Base-by-base conservation (phyloP, 2,113 vertebrate genomes). In the Cairina moschata region DNA sequence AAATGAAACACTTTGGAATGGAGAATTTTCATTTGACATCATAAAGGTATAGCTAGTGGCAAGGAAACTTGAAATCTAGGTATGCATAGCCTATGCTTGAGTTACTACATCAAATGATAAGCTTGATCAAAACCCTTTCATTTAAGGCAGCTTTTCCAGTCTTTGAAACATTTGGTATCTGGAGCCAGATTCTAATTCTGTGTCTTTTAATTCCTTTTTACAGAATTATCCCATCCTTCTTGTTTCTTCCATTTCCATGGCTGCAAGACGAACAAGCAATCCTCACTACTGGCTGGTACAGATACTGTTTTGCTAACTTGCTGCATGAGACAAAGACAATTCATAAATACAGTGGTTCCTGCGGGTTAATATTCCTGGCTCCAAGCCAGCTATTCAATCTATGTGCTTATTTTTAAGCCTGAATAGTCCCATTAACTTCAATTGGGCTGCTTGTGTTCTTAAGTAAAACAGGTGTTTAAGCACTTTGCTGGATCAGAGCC, bases 391-490 rank as follows among this genome's bases (percentile, higher is more conserved):
- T 84, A 68, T 78, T 95, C 93, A 79, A 95, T 91, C 66, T 82
- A 82, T 26, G 69, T 48, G 71, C 92, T 96, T 92, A 94, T 86
- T 95, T 96, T 94, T 92, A 95, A 93, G 88, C 36, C 3, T 94
- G 93, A 97, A 96, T 91, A 85, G 89, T 84, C 76, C 93, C 93
- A 95, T 93, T 96, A 93, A 81, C 42, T 21, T 75, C 92, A 94
- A 65, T 75, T 60, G 88, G 88, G 77, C 63, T 92, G 77, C 85
- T 72, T 88, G 62, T 78, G 58, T 86, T 93, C 88, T 86, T 91
- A 94, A 88, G 69, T 75, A 83, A 93, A 96, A 92, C 80, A 93
- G 93, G 86, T 96, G 93, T 93, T 93, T 94, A 95, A 97, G 83
- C 80, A 94, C 90, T 96, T 96, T 75, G 68, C 82, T 95, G 93